Conservation (phyloP, 2,113 vertebrate species). For the Pungitius pungitius region DNA sequence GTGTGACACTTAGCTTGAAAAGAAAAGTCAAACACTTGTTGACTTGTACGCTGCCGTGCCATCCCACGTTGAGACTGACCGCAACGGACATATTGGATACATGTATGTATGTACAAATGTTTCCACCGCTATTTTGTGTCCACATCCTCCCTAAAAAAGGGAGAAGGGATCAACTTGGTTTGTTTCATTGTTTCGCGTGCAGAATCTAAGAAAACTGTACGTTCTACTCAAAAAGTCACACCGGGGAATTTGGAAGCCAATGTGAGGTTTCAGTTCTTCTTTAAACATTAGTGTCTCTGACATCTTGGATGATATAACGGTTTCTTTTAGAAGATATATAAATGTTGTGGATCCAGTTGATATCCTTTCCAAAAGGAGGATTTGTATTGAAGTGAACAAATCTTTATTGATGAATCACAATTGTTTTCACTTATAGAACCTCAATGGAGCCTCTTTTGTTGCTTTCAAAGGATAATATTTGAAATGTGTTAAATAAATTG, state of each 20-base stretch:
- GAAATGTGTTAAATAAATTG: neutral
- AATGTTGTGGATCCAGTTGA: neutral
- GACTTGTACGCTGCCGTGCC: conserved; percentile 3
- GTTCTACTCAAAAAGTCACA: neutral
- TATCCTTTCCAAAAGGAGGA: neutral
- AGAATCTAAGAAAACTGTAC: neutral
- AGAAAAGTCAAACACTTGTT: conserved; percentile 60
- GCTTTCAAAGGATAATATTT: neutral
- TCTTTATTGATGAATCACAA: neutral
- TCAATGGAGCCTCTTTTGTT: neutral
- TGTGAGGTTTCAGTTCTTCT: neutral
- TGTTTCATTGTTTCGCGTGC: neutral
- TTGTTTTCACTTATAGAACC: neutral
- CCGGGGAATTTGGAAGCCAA: too few species aligned
- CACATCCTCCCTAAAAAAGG: too few species aligned
- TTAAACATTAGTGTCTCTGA: neutral
- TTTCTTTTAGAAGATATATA: neutral
- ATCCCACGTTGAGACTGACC: neutral
- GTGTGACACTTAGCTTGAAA: conserved; percentile 25
- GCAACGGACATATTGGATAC: neutral
- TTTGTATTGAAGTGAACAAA: neutral
- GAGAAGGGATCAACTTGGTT: neutral
- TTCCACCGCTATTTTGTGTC: neutral
- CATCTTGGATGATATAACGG: neutral
- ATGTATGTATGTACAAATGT: neutral